Evolutionary conservation across 2,797 vertebrate genomes (phyloP).

Genomic region (Hypotaenidia philippensis): DNA sequence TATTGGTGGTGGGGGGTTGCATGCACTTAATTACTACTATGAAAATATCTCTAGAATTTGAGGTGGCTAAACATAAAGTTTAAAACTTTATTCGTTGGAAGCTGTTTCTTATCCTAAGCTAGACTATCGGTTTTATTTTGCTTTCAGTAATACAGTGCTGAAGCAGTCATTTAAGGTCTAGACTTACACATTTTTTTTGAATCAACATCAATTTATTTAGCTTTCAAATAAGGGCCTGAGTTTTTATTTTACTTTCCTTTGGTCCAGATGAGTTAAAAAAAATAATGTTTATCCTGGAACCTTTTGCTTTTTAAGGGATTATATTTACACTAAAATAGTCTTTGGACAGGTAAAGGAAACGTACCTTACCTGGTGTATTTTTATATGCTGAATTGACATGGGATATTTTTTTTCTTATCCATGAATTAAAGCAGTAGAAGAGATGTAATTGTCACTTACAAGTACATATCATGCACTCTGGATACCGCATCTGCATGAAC

Average conservation of each 20-base stretch:
- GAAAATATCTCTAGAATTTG: neutral
- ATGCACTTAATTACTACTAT: neutral
- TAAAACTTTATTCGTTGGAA: neutral
- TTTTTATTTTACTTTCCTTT: neutral
- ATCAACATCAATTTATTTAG: neutral
- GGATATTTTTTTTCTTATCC: neutral
- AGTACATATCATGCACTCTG: neutral
- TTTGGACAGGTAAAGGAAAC: neutral
- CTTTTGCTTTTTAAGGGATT: neutral
- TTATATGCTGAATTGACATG: neutral
- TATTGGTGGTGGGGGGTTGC: fast-evolving
- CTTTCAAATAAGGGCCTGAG: neutral
- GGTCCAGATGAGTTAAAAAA: neutral
- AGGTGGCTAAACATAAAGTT: neutral
- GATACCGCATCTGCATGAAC: neutral
- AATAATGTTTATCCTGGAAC: neutral
- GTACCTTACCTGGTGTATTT: neutral
- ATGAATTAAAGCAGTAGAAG: neutral
- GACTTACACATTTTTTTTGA: neutral
- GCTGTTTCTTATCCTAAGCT: neutral
- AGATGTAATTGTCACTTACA: neutral
- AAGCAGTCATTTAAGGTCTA: neutral
- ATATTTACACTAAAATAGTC: neutral
- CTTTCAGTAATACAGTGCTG: neutral
- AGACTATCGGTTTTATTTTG: neutral